Conservation (phyloP, 2,888 invertebrate genomes). For the Synergus japonicus region DNA sequence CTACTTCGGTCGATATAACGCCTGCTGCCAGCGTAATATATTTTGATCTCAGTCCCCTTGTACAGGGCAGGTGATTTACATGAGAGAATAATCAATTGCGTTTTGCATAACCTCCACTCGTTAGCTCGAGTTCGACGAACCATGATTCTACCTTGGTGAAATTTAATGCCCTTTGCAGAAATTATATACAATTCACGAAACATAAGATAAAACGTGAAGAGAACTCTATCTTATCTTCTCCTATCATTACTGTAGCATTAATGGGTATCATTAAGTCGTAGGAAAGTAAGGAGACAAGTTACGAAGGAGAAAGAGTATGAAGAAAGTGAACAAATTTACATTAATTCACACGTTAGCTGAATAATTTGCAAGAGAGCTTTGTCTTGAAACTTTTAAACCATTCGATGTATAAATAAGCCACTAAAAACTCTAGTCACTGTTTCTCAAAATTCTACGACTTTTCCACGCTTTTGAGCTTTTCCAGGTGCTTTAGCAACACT, state of each 20-base stretch:
- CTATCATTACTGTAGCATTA: neutral
- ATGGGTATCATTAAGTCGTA: neutral
- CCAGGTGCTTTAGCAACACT: neutral
- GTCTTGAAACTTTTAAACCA: too few relatives aligned
- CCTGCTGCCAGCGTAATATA: conserved; percentile 29
- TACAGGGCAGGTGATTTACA: conserved; percentile 34
- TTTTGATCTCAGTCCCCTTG: conserved; percentile 36
- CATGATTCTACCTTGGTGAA: conserved; percentile 30
- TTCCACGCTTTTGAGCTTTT: too few relatives aligned
- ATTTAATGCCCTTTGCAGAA: conserved; percentile 9
- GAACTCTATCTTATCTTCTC: neutral
- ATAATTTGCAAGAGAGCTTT: neutral
- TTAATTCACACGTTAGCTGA: neutral
- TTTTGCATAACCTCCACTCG: conserved; percentile 35
- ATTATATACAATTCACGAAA: conserved; percentile 18
- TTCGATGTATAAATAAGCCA: too few relatives aligned
- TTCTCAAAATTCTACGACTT: too few relatives aligned
- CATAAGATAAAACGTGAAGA: neutral
- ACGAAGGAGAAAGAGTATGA: neutral
- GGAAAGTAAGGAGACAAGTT: neutral
- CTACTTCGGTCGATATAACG: conserved; percentile 24
- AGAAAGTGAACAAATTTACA: neutral
- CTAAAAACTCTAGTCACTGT: too few relatives aligned
- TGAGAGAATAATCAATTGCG: conserved; percentile 38
- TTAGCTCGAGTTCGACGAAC: conserved; percentile 33